phyloP scores from a whole-genome alignment of 2,797 vertebrate species.

The Myotis daubentonii region DNA sequence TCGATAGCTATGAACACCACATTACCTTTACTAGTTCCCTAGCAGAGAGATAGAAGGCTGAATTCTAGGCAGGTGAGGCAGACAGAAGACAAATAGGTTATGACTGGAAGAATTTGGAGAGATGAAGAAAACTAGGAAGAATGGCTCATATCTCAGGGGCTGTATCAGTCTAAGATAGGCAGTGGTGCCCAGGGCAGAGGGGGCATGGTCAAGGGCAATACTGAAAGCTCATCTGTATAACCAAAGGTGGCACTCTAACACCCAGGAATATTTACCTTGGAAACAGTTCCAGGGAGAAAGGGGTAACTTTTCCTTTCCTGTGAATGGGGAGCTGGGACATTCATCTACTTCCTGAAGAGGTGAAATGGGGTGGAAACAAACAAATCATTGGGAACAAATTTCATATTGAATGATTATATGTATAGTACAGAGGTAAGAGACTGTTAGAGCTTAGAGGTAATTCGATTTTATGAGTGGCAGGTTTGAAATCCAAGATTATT shows the following conservation, averaged over 20 bases:
- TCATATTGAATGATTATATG: background rate
- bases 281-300: background rate
- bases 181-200: background rate
- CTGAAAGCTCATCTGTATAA: background rate
- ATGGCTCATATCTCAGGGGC: background rate
- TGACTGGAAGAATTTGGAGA: background rate
- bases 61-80: background rate
- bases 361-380: background rate
- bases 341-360: background rate
- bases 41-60: background rate
- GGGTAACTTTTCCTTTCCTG: background rate
- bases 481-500: background rate
- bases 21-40: constrained; percentile 10
- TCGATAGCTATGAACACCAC: constrained; percentile 13
- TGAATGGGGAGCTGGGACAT: background rate
- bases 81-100: background rate
- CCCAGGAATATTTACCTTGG: background rate
- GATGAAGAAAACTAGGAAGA: background rate
- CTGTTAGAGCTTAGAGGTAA: background rate
- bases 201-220: too few relatives aligned
- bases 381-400: background rate
- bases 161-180: background rate
- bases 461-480: background rate
- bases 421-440: background rate
- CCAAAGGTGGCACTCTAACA: background rate